Conservation (phyloP, 2,888 invertebrate species). For the Euclidia mi region DNA sequence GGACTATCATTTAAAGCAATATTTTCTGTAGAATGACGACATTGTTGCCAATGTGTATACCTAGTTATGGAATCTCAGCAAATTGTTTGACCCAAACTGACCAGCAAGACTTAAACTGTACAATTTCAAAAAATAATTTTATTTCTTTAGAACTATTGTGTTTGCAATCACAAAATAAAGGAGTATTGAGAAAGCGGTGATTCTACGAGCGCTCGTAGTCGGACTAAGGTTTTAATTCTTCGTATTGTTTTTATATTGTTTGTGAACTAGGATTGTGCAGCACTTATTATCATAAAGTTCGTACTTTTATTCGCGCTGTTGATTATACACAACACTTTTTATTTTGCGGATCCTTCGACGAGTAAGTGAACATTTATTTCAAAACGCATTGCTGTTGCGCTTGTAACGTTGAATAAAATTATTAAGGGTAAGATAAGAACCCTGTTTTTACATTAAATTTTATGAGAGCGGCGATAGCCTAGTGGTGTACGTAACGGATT, state of each 20-base stretch:
- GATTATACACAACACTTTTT: neutral
- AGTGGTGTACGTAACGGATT: too few relatives aligned
- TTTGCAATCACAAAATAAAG: slow-evolving; percentile 7
- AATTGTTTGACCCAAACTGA: too few relatives aligned
- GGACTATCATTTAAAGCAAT: too few relatives aligned
- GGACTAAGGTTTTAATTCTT: neutral
- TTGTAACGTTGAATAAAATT: too few relatives aligned
- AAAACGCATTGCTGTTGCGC: too few relatives aligned
- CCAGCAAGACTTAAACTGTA: neutral
- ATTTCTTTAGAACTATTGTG: neutral
- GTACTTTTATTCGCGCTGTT: neutral
- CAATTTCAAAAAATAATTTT: neutral
- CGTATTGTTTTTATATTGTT: slow-evolving; percentile 9
- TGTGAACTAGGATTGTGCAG: slow-evolving; percentile 2
- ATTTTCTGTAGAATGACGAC: too few relatives aligned
- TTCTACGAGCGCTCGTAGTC: neutral
- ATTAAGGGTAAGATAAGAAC: too few relatives aligned
- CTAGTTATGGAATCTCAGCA: too few relatives aligned
- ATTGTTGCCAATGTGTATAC: too few relatives aligned
- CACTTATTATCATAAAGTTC: slow-evolving; percentile 3
- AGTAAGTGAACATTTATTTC: neutral
- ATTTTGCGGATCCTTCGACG: neutral
- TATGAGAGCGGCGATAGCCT: too few relatives aligned
- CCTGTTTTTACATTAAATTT: too few relatives aligned
- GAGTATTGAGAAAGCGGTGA: neutral